A percentile compares a stretch with the other conserved stretches of the same genome.
Evolutionary conservation across 2,888 invertebrate species (phyloP).

Genomic region (Eugnorisma glareosa): DNA sequence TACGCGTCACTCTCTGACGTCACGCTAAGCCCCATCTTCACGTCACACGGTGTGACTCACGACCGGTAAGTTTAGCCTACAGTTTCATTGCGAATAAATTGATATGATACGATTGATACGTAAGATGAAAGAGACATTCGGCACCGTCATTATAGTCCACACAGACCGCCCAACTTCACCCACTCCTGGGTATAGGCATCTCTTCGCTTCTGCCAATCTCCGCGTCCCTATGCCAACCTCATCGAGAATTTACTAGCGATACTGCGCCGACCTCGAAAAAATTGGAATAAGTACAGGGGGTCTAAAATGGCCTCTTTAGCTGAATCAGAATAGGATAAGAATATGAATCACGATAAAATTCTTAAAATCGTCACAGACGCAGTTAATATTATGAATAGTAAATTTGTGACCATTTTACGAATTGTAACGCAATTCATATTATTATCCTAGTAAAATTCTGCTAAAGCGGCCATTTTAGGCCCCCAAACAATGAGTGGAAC

Average conservation of each 20-base stretch:
- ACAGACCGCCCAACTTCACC: not conserved
- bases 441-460: no score
- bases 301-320: no score
- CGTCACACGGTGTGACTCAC: slow-evolving; percentile 79
- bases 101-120: not conserved
- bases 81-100: slow-evolving; percentile 7
- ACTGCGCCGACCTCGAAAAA: not conserved
- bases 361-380: no score
- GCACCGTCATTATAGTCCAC: not conserved
- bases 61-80: slow-evolving; percentile 78
- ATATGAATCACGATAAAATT: no score
- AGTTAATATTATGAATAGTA: no score
- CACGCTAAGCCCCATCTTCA: slow-evolving; percentile 84
- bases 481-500: no score
- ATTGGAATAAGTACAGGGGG: not conserved
- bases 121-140: not conserved
- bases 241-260: not conserved
- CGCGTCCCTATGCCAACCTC: not conserved
- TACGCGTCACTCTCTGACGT: slow-evolving; percentile 83
- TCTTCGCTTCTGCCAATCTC: not conserved
- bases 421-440: no score
- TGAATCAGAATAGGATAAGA: no score
- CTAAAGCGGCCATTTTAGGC: no score
- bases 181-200: not conserved
- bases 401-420: no score